Base-by-base conservation (phyloP, 2,888 invertebrate species). In the Drosophila buzzatii region DNA sequence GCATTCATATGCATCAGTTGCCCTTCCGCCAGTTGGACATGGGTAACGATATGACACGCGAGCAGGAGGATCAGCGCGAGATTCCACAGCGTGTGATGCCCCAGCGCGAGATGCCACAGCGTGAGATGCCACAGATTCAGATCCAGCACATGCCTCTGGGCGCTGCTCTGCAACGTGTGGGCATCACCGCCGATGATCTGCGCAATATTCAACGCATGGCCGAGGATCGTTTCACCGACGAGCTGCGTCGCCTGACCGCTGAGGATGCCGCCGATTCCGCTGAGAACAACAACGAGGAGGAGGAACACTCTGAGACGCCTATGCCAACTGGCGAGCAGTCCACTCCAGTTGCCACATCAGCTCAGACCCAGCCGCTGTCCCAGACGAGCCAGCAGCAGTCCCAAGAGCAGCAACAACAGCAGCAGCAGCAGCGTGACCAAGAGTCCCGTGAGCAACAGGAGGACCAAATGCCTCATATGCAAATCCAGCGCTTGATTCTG, bases 1-100 rank as follows among this genome's bases (percentile, higher is more conserved):
- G 93, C 85, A 93, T 93, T 63, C 93, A 93, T 57, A 92, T 93
- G 61, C 93, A 93, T 76, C 93, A 94, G 74, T 89, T 94, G 74
- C 94, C 94, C 41, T 93, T 94, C 78, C 90, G 91, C 59, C 92
- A 92, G 71, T 91, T 93, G 91, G 85, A 91, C 92, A 77, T 93
- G 91, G 85, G 91, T 78, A 91, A 92, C 69, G 91, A 93, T 76
- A 89, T 91, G 70, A 91, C 91, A 59, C 84, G 66, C 69, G 70
- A 92, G 70, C 82, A 69, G 9, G 78, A 71, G 71, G 70, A 70
- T 71, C 77, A 67, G 59, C 76, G 71, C 1, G 80, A 75, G 55
- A 81, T 79, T 68, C 42, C 47, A 27, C 86, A 80, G 55, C 72
- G 79, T 31, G 77, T 70, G 45, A 68, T 71, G 56, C 69, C 2